Base-by-base conservation (phyloP, 2,113 vertebrate species). In the Canis aureus region DNA sequence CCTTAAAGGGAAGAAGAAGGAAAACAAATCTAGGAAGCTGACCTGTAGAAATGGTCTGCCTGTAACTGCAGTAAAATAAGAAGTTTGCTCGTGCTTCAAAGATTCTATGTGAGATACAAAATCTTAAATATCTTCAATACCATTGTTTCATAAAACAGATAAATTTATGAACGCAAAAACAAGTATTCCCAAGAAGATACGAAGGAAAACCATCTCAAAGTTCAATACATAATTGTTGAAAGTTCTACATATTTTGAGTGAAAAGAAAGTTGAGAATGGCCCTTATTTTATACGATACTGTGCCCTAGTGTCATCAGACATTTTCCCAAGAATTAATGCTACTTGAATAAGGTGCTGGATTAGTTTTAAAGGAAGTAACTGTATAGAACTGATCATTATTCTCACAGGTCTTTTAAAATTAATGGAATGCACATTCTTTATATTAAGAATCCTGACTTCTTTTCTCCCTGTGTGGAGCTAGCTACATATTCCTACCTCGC, bases 191-290 rank as follows among this genome's bases (percentile, higher is more conserved):
- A 38, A 12, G 20, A 62, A 6, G 2, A 55, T 43, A 85, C 23
- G 84, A 95, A 89, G 53, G 5, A 83, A 89, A 92, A 95, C 78
- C 1, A 86, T 49, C 43, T 82, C 38, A 95, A 78, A 79, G 29
- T 83, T 79, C 3, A 92, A 59, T 59, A 82, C 11, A 76, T 82
- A 69, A 64, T 43, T 89, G 29, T 53, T 85, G 60, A 64, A 89
- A 93, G 57, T 87, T 82, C 35, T 66, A 66, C 0, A 29, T 79
- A 96, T 66, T 82, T 82, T 85, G 16, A 73, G 94, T 73, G 11
- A 27, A 59, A 74, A 79, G 5, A 84, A 43, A 23, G 13, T 60
- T 73, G 17, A 66, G 8, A n/a, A 94, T 67, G 55, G 12, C 43
- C 22, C n/a, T 90, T 62, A 71, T 29, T 3, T 43, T 90, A 71